phyloP scores from a whole-genome alignment of 2,113 vertebrate species.

The Macquaria australasica region DNA sequence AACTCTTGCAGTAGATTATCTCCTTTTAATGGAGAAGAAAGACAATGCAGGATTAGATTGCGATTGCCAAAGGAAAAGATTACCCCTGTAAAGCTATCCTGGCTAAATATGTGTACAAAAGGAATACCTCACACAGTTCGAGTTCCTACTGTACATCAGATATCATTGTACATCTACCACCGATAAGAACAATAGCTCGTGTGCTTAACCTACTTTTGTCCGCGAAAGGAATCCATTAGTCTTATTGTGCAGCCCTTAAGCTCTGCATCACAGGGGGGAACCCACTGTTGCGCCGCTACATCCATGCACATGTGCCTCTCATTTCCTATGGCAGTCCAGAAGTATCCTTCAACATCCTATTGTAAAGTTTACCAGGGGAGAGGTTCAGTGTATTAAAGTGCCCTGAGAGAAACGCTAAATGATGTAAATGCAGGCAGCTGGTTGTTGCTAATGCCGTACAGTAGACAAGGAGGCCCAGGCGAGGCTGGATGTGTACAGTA shows the following conservation, averaged over 20 bases:
- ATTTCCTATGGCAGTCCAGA: conserved; percentile 90
- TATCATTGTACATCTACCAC: conserved; percentile 52
- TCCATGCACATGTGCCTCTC: conserved; percentile 82
- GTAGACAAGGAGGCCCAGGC: conserved; percentile 90
- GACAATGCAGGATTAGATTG: conserved; percentile 63
- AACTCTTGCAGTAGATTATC: conserved; percentile 89
- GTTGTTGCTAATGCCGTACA: conserved; percentile 88
- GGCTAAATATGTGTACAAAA: conserved; percentile 44
- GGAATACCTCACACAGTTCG: conserved; percentile 44
- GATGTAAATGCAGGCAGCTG: conserved; percentile 94
- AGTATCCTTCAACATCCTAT: conserved; percentile 85
- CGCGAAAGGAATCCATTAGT: conserved; percentile 82
- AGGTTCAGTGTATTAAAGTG: conserved; percentile 88
- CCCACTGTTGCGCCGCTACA: conserved; percentile 52
- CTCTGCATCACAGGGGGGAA: conserved; percentile 69
- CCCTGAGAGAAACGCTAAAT: conserved; percentile 87
- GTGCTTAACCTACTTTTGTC: conserved; percentile 73
- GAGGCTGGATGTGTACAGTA: conserved; percentile 88
- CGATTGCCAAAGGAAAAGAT: conserved; percentile 68
- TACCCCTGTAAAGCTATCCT: conserved; percentile 52
- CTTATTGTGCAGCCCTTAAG: conserved; percentile 75
- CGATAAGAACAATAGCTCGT: conserved; percentile 73
- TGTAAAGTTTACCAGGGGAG: conserved; percentile 91
- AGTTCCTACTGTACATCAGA: conserved; percentile 38
- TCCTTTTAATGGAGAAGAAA: conserved; percentile 84